Evolutionary conservation across 2,888 invertebrate genomes (phyloP).

Genomic region (Altica lythri): DNA sequence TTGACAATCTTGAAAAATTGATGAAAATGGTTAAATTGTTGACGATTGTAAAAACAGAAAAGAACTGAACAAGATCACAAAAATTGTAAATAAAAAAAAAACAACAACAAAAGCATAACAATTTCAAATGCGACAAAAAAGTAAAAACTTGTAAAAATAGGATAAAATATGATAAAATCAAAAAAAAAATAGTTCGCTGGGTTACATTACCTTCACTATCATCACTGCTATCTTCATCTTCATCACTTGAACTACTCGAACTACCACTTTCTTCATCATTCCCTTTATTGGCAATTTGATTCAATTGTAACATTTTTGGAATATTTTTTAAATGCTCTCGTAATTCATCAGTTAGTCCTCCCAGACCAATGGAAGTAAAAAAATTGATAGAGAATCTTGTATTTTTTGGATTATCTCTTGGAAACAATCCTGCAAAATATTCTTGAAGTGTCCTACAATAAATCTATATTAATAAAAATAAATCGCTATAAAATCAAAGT

Average conservation of each 20-base stretch:
- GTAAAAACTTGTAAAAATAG: too few relatives aligned
- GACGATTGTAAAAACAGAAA: too few relatives aligned
- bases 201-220: slow-evolving; percentile 28
- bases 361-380: slow-evolving; percentile 95
- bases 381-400: slow-evolving; percentile 98
- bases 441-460: slow-evolving; percentile 84
- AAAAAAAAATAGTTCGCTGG: background rate
- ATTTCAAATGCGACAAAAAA: too few relatives aligned
- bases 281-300: slow-evolving; percentile 32
- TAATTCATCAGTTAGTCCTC: slow-evolving; percentile 89
- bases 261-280: slow-evolving; percentile 36
- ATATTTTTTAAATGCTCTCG: slow-evolving; percentile 48
- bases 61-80: too few relatives aligned
- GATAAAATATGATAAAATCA: too few relatives aligned
- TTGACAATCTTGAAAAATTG: too few relatives aligned
- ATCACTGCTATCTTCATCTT: slow-evolving; percentile 32
- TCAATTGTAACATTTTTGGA: slow-evolving; percentile 39
- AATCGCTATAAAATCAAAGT: slow-evolving; percentile 1
- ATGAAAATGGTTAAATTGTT: too few relatives aligned
- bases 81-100: too few relatives aligned
- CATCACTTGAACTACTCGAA: slow-evolving; percentile 21
- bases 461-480: background rate
- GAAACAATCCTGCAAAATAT: slow-evolving; percentile 91
- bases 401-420: slow-evolving; percentile 93
- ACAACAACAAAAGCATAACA: too few relatives aligned